Evolutionary conservation across 1,140 invertebrate species (phyloP), one percentile per base, ranked within the genome.

Genomic region (Phenacoccus solenopsis): DNA sequence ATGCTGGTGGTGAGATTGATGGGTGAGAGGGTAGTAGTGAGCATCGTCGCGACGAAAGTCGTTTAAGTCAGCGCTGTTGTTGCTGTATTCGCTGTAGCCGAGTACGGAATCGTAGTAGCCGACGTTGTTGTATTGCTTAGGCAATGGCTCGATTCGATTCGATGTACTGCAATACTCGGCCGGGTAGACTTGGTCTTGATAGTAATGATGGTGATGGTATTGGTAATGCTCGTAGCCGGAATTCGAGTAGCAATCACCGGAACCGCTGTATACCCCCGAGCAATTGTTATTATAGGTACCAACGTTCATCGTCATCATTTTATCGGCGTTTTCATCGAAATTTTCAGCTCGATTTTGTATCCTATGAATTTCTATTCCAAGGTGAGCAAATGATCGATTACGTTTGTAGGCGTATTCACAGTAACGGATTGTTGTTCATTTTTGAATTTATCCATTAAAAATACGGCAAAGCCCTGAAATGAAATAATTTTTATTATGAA

Each of bases 1-100:
- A 16, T 71, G 70, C 28, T 68, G 28, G 10, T 71, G 70, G 13
- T 71, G 70, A 9, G 28, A 12, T 16, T 71, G 49, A 22, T 72
- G 71, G 1, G 20, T 2, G 28, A 28, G 30, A 12, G 49, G 27
- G 27, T 67, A 67, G n/a, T 71, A 68, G 56, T 71, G 57, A 1
- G 59, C 2, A 10, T 64, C 59, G 10, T 64, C 59, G 2, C 59
- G 21, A 64, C 59, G 59, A 10, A 64, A 25, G 25, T 64, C 59
- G 25, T 64, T 64, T 10, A 64, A 24, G 22, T 64, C 59, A 3
- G 59, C 25, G 59, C 59, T 64, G 16, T 27, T 64, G 20, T 64
- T 64, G 25, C 25, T 64, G 59, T 64, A 64, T 9, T 64, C 59
- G 38, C 38, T 49, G 59, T 64, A 64, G 2, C 59, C 22, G 22